phyloP scores from a whole-genome alignment of 2,113 vertebrate species.

The cat (Felis catus) region DNA sequence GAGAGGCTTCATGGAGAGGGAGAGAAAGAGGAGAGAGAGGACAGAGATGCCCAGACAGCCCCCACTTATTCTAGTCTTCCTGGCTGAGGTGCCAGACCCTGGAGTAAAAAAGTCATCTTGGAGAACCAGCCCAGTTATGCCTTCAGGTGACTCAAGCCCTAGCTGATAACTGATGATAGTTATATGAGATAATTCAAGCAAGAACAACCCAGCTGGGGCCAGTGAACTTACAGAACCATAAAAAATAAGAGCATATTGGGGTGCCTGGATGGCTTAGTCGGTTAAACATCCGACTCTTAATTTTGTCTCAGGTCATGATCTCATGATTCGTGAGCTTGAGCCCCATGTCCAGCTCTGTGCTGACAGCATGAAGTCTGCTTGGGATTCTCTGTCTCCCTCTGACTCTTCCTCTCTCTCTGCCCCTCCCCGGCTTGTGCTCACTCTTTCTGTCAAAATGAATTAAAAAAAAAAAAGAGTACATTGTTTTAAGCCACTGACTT shows the following conservation, averaged over 20 bases:
- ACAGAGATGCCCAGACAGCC: background rate
- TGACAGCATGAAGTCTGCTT: background rate
- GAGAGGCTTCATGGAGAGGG: background rate
- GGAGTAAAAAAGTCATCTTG: background rate
- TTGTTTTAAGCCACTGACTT: background rate
- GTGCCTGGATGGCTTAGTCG: background rate
- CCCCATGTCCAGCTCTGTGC: background rate
- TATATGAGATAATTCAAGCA: background rate
- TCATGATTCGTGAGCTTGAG: no score
- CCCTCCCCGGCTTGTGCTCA: background rate
- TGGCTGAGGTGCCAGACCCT: background rate
- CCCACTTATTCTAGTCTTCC: background rate
- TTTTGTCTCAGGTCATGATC: no score
- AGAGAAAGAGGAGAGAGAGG: background rate
- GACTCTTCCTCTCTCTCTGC: background rate
- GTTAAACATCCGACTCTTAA: background rate
- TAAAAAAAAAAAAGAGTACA: background rate
- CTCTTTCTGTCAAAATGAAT: background rate
- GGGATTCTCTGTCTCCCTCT: no score
- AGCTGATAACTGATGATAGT: background rate
- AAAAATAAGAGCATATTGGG: background rate
- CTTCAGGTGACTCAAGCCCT: background rate
- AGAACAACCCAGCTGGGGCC: background rate
- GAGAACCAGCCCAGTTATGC: background rate
- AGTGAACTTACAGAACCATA: background rate